Conservation (phyloP, 2,888 invertebrate genomes). For the Zhuqinia jingwanae region DNA sequence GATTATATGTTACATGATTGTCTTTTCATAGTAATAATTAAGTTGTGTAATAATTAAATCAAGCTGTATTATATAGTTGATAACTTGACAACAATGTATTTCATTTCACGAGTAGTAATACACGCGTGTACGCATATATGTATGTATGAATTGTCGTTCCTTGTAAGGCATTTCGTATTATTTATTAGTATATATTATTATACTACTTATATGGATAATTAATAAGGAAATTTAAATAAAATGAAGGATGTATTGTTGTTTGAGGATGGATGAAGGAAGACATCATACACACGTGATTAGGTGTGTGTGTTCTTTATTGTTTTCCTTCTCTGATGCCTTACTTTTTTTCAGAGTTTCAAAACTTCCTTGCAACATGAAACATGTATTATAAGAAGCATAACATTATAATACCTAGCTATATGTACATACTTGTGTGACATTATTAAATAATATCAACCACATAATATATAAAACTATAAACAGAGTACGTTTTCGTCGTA, state of each 20-base stretch:
- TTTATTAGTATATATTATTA: neutral
- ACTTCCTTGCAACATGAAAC: conserved; percentile 7
- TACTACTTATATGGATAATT: conserved; percentile 7
- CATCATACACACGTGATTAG: conserved; percentile 21
- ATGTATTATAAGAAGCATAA: neutral
- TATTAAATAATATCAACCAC: too few species aligned
- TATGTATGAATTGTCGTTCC: too few species aligned
- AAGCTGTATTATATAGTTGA: neutral
- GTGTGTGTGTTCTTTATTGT: neutral
- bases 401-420: too few species aligned
- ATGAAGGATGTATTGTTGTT: conserved; percentile 33
- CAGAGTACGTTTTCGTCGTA: too few species aligned
- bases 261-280: too few species aligned
- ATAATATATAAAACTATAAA: too few species aligned
- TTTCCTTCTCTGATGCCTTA: conserved; percentile 5
- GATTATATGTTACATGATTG: too few species aligned
- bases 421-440: neutral
- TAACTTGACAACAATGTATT: neutral
- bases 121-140: too few species aligned
- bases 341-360: conserved; percentile 6
- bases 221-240: conserved; percentile 20
- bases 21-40: too few species aligned
- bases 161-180: neutral
- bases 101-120: neutral
- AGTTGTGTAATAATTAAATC: too few species aligned